Evolutionary conservation across 1,140 invertebrate species (phyloP).

Genomic region (Leptoteleia sp.): DNA sequence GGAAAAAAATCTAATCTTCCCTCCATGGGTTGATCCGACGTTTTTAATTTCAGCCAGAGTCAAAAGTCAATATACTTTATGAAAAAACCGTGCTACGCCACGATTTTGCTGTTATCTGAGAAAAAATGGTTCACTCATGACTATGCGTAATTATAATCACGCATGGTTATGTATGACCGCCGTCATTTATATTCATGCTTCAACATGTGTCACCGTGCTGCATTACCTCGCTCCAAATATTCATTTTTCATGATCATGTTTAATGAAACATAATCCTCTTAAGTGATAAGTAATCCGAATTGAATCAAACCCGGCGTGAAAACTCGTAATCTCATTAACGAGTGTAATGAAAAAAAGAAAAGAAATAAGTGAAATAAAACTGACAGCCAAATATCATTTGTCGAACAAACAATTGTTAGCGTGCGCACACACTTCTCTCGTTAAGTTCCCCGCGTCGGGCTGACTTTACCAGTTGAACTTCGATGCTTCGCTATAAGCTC

Average conservation of each 20-base stretch:
- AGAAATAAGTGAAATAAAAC: too few relatives aligned
- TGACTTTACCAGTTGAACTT: slow-evolving; percentile 27
- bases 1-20: slow-evolving; percentile 20
- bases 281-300: slow-evolving; percentile 19
- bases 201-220: slow-evolving; percentile 27
- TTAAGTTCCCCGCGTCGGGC: slow-evolving; percentile 19
- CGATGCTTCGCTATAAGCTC: slow-evolving; percentile 12
- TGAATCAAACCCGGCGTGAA: neutral
- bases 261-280: slow-evolving; percentile 5
- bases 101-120: slow-evolving; percentile 44
- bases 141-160: slow-evolving; percentile 55
- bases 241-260: slow-evolving; percentile 33
- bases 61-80: slow-evolving; percentile 24
- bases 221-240: slow-evolving; percentile 5
- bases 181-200: slow-evolving; percentile 45
- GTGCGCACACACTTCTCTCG: neutral
- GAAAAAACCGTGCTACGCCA: slow-evolving; percentile 21
- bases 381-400: slow-evolving; percentile 2
- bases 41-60: slow-evolving; percentile 19
- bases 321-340: slow-evolving; percentile 3
- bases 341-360: slow-evolving; percentile 1
- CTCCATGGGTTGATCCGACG: slow-evolving; percentile 17
- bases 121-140: slow-evolving; percentile 57
- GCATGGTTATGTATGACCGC: slow-evolving; percentile 47
- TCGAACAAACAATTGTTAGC: neutral